phyloP scores from a whole-genome alignment of 2,113 vertebrate species.

The Myanophis thanlyinensis region DNA sequence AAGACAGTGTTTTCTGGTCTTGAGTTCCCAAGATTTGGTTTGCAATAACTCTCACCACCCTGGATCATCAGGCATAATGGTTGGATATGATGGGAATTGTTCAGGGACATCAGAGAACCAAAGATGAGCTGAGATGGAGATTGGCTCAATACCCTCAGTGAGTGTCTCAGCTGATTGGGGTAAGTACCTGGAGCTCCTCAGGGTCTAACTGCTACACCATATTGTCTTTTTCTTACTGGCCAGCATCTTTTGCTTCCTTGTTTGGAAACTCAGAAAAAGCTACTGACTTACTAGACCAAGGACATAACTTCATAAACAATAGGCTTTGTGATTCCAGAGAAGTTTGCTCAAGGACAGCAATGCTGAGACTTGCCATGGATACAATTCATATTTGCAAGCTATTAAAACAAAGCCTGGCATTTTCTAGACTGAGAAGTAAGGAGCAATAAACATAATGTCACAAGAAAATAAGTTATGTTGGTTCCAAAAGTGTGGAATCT shows the following conservation, averaged over 20 bases:
- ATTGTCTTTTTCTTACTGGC: neutral
- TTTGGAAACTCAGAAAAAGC: neutral
- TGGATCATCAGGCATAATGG: neutral
- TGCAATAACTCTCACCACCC: neutral
- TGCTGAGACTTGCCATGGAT: neutral
- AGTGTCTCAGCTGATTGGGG: neutral
- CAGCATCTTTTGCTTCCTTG: neutral
- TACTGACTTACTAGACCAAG: neutral
- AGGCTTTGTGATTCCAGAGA: neutral
- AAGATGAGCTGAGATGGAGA: neutral
- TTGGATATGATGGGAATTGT: neutral
- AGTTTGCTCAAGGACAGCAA: neutral
- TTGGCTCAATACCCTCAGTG: neutral
- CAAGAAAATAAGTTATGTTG: neutral
- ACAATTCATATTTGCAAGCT: neutral
- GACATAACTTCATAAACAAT: neutral
- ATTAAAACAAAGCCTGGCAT: neutral
- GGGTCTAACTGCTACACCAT: neutral
- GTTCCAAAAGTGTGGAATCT: slow-evolving; percentile 1
- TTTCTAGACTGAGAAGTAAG: neutral
- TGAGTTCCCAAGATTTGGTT: neutral
- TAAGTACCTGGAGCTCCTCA: neutral
- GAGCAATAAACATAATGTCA: slow-evolving; percentile 3
- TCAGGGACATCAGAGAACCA: neutral
- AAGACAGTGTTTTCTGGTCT: neutral